A percentile compares a stretch with the other conserved stretches of the same genome.
Evolutionary conservation across 2,113 vertebrate genomes (phyloP).

Genomic region (Excalfactoria chinensis): DNA sequence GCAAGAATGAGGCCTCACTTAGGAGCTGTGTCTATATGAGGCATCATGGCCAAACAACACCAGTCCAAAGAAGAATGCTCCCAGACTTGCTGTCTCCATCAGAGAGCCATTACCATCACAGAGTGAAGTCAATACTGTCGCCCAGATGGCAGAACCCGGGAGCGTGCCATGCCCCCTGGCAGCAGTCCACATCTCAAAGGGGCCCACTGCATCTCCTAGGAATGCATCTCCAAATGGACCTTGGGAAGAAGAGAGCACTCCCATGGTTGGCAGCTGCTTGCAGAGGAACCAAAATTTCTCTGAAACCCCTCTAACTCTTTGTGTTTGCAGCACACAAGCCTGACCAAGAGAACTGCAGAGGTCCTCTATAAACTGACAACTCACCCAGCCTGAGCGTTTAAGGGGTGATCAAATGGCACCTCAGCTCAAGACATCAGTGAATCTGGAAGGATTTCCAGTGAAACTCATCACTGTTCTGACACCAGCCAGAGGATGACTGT

Average conservation of each 20-base stretch:
- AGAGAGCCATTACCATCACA: neutral
- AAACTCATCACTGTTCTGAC: neutral
- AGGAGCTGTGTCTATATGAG: neutral
- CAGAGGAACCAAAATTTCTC: neutral
- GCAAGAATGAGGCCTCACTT: neutral
- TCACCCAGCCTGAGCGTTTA: fast-evolving
- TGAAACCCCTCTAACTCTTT: neutral
- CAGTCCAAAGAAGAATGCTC: neutral
- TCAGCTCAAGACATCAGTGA: neutral
- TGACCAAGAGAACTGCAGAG: neutral
- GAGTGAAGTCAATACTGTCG: neutral
- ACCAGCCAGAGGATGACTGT: neutral
- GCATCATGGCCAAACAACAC: constrained; percentile 21
- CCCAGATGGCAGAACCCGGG: neutral
- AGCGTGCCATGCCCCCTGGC: neutral
- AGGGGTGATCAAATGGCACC: fast-evolving
- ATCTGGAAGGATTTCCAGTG: neutral
- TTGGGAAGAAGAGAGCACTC: neutral
- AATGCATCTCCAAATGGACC: neutral
- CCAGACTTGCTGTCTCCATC: constrained; percentile 16
- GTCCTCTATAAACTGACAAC: neutral
- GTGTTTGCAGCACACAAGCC: neutral
- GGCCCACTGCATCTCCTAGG: neutral
- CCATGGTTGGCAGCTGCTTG: neutral
- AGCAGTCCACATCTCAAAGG: neutral